Conservation (phyloP, 2,888 invertebrate genomes). For the Drosophila atripex region DNA sequence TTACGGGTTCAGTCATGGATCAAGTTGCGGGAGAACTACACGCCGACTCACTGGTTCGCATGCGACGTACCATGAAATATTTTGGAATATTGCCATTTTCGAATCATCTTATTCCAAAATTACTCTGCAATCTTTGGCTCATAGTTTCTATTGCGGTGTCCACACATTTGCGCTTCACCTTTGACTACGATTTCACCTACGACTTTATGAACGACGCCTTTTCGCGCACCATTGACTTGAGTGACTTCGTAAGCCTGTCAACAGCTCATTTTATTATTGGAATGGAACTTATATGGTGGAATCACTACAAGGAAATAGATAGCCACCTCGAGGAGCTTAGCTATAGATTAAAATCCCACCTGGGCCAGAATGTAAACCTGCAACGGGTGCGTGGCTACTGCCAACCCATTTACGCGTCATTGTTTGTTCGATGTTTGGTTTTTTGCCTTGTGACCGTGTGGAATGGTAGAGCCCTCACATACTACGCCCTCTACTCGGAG, state of each 20-base stretch:
- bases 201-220: slow-evolving; percentile 56
- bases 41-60: slow-evolving; percentile 51
- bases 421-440: not conserved
- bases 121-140: slow-evolving; percentile 29
- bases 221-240: slow-evolving; percentile 59
- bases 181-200: slow-evolving; percentile 50
- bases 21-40: slow-evolving; percentile 48
- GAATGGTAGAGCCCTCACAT: slow-evolving; percentile 5
- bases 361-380: slow-evolving; percentile 42
- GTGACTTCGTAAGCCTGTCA: slow-evolving; percentile 47
- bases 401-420: slow-evolving; percentile 23
- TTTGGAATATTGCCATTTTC: slow-evolving; percentile 53
- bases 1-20: slow-evolving; percentile 31
- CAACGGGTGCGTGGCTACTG: slow-evolving; percentile 40
- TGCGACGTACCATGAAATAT: slow-evolving; percentile 58
- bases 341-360: slow-evolving; percentile 38
- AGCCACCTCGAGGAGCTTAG: slow-evolving; percentile 45
- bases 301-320: slow-evolving; percentile 44
- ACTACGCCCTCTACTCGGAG: slow-evolving; percentile 65
- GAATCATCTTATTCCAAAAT: slow-evolving; percentile 19
- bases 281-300: slow-evolving; percentile 57
- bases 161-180: slow-evolving; percentile 42
- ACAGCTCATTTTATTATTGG: slow-evolving; percentile 36
- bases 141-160: slow-evolving; percentile 18
- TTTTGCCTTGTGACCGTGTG: slow-evolving; percentile 10